These are phyloP conservation scores for Anoplolepis gracilipes DNA, from an alignment of 1,140 invertebrate genomes.

Conservation along the genomic window DNA sequence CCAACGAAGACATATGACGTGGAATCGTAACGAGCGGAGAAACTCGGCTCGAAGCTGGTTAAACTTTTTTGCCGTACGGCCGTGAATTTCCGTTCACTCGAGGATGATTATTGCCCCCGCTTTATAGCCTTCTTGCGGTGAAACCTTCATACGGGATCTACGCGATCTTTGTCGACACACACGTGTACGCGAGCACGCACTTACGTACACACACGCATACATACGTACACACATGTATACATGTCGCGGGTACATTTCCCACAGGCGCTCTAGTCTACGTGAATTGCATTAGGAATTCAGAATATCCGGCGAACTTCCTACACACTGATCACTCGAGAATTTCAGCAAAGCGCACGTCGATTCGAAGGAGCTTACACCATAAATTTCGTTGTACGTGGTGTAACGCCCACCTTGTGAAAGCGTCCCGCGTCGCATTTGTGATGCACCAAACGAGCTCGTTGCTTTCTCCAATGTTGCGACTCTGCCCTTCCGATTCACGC, in stretches of 20 bases:
- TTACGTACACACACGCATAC: too few species aligned
- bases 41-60: conserved; percentile 58
- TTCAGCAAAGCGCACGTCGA: conserved; percentile 75
- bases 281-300: conserved; percentile 77
- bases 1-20: conserved; percentile 47
- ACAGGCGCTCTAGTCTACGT: conserved; percentile 75
- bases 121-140: conserved; percentile 68
- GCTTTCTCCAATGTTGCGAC: conserved; percentile 30
- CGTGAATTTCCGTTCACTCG: conserved; percentile 52
- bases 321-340: conserved; percentile 76
- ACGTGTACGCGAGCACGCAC: too few species aligned
- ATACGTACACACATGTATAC: not conserved
- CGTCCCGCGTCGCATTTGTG: conserved; percentile 64
- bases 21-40: conserved; percentile 65
- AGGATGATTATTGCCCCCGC: conserved; percentile 70
- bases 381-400: conserved; percentile 74
- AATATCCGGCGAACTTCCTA: conserved; percentile 75
- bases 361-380: conserved; percentile 76
- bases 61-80: conserved; percentile 62
- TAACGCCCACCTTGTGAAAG: conserved; percentile 62
- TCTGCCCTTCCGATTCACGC: conserved; percentile 41
- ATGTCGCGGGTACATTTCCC: conserved; percentile 69
- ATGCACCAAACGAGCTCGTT: conserved; percentile 62
- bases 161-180: conserved; percentile 17
- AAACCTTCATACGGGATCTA: not conserved